A percentile compares a stretch with the other conserved stretches of the same genome.
phyloP scores from a whole-genome alignment of 2,888 invertebrate genomes.

The Pollenia angustigena region DNA sequence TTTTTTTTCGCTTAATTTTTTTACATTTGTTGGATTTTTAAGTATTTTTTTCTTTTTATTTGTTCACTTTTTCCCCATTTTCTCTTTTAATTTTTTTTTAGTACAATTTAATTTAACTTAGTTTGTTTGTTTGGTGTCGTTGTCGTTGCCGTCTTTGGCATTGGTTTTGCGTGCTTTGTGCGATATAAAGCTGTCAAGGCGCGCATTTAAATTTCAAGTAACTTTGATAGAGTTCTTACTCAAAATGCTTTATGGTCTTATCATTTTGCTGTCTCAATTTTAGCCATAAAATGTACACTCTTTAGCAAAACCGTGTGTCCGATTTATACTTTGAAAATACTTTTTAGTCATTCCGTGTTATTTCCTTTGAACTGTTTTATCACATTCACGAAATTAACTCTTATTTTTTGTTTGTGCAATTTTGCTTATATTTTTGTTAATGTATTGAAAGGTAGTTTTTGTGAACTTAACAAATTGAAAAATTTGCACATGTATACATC shows the following conservation, averaged over 20 bases:
- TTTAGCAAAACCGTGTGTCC: conserved; percentile 34
- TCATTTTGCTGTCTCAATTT: conserved; percentile 67
- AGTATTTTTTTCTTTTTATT: conserved; percentile 22
- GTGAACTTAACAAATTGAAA: conserved; percentile 59
- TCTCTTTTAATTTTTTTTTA: conserved; percentile 11
- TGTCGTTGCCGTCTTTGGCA: conserved; percentile 23
- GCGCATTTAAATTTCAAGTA: conserved; percentile 73
- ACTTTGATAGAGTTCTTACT: conserved; percentile 63
- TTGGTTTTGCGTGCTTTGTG: conserved; percentile 70
- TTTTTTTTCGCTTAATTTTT: conserved; percentile 6
- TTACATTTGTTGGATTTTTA: conserved; percentile 24
- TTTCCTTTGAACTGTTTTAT: conserved; percentile 64
- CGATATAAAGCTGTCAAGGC: conserved; percentile 74
- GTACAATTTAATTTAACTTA: conserved; percentile 9
- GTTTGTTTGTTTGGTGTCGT: conserved; percentile 1
- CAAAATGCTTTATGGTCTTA: conserved; percentile 70
- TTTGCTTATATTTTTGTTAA: conserved; percentile 18
- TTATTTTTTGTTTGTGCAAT: not conserved
- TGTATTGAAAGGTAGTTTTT: conserved; percentile 22
- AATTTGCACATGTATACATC: conserved; percentile 55
- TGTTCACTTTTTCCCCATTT: not conserved
- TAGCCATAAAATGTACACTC: conserved; percentile 53
- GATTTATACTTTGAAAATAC: conserved; percentile 45
- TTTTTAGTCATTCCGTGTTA: conserved; percentile 40
- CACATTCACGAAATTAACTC: conserved; percentile 59